These are phyloP conservation scores for Ceratina japonica DNA, from an alignment of 1,140 invertebrate species.

Conservation along the genomic window DNA sequence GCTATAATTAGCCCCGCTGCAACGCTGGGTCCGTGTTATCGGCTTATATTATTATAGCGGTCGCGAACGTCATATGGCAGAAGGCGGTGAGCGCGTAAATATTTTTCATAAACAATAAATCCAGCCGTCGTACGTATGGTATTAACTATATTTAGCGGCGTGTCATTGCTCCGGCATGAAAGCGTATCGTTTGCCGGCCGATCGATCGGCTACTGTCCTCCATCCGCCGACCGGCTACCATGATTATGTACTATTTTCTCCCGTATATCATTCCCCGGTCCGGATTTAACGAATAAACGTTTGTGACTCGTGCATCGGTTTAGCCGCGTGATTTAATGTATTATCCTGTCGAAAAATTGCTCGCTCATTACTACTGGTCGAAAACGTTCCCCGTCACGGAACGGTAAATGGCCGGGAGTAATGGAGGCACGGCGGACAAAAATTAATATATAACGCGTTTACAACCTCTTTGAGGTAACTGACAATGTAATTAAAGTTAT, in stretches of 20 bases:
- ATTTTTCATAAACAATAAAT: conserved; percentile 29
- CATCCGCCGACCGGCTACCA: background rate
- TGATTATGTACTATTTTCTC: background rate
- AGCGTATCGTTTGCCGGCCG: conserved; percentile 1
- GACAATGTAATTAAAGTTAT: too few species aligned
- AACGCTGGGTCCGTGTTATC: too few species aligned
- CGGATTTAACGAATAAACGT: background rate
- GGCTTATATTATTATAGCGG: background rate
- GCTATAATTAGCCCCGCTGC: background rate
- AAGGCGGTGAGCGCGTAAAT: background rate
- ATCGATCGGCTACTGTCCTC: conserved; percentile 13
- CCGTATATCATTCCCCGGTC: background rate
- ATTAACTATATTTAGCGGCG: conserved; percentile 14
- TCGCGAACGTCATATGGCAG: background rate
- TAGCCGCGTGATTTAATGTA: too few species aligned
- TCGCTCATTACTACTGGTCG: too few species aligned
- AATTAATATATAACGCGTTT: too few species aligned
- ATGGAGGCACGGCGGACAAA: too few species aligned
- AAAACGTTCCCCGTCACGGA: background rate
- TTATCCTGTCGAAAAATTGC: background rate
- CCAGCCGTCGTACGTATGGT: background rate
- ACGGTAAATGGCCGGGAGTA: background rate
- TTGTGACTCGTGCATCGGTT: background rate
- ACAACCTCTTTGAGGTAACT: too few species aligned
- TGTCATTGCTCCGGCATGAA: conserved; percentile 50